Evolutionary conservation across 2,797 vertebrate species (phyloP), one percentile per base, ranked within the genome.

Genomic region (Chelon labrosus): DNA sequence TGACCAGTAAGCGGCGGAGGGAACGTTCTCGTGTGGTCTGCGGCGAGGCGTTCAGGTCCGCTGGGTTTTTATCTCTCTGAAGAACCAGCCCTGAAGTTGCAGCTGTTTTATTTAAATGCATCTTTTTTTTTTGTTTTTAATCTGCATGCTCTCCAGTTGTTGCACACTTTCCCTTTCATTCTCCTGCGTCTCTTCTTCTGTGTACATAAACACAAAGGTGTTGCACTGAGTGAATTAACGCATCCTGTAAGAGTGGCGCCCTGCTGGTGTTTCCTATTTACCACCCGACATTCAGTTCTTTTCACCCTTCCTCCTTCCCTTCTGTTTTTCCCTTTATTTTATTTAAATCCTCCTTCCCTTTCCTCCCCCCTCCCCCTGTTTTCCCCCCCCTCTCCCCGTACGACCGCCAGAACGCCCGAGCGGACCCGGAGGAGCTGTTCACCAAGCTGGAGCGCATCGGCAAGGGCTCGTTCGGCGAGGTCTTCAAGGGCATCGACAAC

Each of bases 401-500:
- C 53, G 2, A 7, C 66, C 19, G 2, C 42, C 92, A 98, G 97
- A 97, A 93, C 84, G 70, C 94, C 76, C 96, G 96, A 88, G 96
- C 92, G 50, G 97, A 99, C 83, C 98, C 98, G 5, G 98, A 99
- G 91, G 96, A 99, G 92, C 90, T 99, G 65, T 99, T 99, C 84
- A 98, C 97, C 46, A 99, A 99, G 90, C 95, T 99, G 87, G 97
- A 99, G 90, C 96, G 96, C 86, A 99, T 99, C 53, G 98, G 98
- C 76, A 99, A 99, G 87, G 98, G 98, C 55, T 99, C 98, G 5
- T 99, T 99, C 31, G 98, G 98, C n/a, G 98, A 99, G 89, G 98
- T 99, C 79, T 99, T 98, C 93, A 99, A 99, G 93, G 98, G 98
- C 92, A 99, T 99, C 90, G 97, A 99, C 94, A 98, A 98, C 92